Percentiles rank a stretch among this genome's conserved stretches.
Evolutionary conservation across 2,113 vertebrate species (phyloP).

Genomic region (Upupa epops): DNA sequence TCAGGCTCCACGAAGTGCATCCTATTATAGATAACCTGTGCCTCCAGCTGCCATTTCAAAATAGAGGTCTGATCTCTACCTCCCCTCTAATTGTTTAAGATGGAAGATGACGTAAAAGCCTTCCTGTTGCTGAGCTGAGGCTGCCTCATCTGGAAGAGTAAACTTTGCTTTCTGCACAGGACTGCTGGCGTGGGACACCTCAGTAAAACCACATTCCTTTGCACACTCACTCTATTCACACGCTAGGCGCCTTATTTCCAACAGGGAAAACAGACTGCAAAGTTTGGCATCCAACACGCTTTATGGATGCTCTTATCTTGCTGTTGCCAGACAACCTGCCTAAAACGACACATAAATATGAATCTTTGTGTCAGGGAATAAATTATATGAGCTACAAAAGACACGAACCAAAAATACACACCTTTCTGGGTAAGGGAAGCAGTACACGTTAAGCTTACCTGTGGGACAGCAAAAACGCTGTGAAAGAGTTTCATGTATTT

Average conservation of each 20-base stretch:
- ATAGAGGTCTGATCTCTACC: not conserved
- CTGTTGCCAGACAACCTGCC: conserved; percentile 36
- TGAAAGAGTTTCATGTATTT: not conserved
- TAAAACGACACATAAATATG: not conserved
- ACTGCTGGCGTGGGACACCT: not conserved
- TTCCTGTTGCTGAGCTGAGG: not conserved
- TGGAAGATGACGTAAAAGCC: not conserved
- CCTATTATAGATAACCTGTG: not conserved
- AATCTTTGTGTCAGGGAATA: not conserved
- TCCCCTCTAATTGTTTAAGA: not conserved
- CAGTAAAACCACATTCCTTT: not conserved
- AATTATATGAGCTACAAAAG: not conserved
- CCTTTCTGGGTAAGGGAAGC: not conserved
- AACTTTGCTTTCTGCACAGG: not conserved
- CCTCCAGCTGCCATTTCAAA: not conserved
- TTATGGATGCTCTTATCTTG: not conserved
- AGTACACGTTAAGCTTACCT: not conserved
- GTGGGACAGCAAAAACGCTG: not conserved
- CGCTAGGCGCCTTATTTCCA: not conserved
- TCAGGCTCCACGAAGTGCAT: not conserved
- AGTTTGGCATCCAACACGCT: not conserved
- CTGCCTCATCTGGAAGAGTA: not conserved
- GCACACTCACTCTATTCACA: not conserved
- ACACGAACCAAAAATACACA: conserved; percentile 4
- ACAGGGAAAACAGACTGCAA: not conserved